phyloP scores from a whole-genome alignment of 1,140 invertebrate species.

The Holotrichia oblita region DNA sequence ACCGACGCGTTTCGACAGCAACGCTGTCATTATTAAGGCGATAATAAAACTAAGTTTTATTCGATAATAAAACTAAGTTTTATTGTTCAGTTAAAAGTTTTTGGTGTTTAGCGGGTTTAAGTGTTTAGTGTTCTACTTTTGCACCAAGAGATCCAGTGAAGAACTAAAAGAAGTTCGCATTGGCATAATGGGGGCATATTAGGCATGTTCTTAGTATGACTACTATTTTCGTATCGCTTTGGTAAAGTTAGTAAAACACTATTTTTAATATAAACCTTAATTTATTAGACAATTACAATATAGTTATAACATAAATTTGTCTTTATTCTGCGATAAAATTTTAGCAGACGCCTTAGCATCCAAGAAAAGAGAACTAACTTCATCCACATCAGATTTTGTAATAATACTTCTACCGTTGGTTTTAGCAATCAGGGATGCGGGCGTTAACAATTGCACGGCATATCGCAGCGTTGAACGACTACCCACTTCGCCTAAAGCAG shows the following conservation, averaged over 20 bases:
- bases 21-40: too few species aligned
- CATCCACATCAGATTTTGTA: conserved; percentile 81
- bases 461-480: conserved; percentile 90
- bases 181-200: too few species aligned
- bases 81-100: too few species aligned
- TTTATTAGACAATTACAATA: conserved; percentile 4
- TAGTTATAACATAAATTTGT: conserved; percentile 90
- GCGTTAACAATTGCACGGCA: conserved; percentile 93
- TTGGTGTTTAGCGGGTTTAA: too few species aligned
- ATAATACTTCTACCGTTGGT: conserved; percentile 89
- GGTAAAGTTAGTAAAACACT: not conserved
- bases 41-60: too few species aligned
- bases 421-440: conserved; percentile 86
- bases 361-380: conserved; percentile 87
- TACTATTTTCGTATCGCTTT: too few species aligned
- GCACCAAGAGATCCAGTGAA: too few species aligned
- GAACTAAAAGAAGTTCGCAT: too few species aligned
- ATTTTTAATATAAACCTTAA: not conserved
- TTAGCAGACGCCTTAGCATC: conserved; percentile 97
- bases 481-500: conserved; percentile 84
- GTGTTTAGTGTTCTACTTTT: too few species aligned
- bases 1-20: too few species aligned
- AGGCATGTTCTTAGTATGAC: too few species aligned
- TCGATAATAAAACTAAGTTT: too few species aligned
- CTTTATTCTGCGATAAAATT: conserved; percentile 87